Percentiles rank a stretch among this genome's conserved stretches.
Conservation (phyloP, 2,888 invertebrate genomes). For the Limenitis camilla region DNA sequence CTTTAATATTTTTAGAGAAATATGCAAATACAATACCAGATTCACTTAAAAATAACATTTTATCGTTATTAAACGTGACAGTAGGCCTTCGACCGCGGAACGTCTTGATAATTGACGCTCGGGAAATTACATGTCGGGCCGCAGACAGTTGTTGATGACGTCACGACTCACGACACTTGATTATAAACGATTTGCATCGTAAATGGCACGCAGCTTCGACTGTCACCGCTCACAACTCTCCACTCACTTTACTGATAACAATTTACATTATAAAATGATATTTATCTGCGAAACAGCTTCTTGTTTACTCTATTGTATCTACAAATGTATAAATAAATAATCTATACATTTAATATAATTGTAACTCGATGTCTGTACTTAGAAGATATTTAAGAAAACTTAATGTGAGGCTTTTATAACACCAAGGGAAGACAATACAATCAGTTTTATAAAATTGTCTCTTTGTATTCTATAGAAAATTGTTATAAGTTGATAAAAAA, state of each 20-base stretch:
- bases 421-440: no score
- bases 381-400: no score
- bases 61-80: constrained; percentile 58
- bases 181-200: constrained; percentile 71
- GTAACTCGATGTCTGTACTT: no score
- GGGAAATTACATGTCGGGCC: constrained; percentile 71
- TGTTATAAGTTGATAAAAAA: no score
- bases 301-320: background rate
- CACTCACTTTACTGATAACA: constrained; percentile 16
- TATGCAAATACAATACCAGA: no score
- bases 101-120: constrained; percentile 67
- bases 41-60: no score
- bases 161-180: constrained; percentile 62
- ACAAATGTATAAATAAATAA: background rate
- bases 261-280: constrained; percentile 10
- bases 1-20: no score
- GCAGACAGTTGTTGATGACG: constrained; percentile 73
- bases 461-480: no score
- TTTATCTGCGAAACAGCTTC: background rate
- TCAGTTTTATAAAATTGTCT: no score
- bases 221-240: constrained; percentile 2
- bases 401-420: no score
- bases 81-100: constrained; percentile 56
- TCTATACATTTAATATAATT: no score
- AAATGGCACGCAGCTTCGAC: constrained; percentile 33